Percentiles rank a stretch among this genome's conserved stretches.
These are phyloP conservation scores for Diplodus sargus DNA, from an alignment of 2,797 vertebrate species.

Conservation along the genomic window DNA sequence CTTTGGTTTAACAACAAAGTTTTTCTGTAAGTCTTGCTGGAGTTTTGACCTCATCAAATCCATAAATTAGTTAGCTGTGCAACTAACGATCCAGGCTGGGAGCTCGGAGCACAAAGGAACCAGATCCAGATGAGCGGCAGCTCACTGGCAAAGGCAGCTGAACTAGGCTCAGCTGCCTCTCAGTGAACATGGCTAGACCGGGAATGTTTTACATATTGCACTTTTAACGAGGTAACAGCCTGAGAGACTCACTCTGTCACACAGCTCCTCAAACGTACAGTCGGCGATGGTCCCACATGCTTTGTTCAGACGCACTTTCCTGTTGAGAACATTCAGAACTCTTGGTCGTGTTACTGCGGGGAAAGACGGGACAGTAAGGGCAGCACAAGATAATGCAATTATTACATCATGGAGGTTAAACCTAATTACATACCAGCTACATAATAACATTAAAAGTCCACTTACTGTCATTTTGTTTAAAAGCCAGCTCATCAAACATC, in stretches of 20 bases:
- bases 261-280: constrained; percentile 98
- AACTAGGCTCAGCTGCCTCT: too few species aligned
- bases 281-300: constrained; percentile 95
- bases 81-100: too few species aligned
- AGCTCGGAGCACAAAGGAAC: too few species aligned
- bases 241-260: constrained; percentile 90
- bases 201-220: too few species aligned
- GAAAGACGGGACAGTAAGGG: constrained; percentile 62
- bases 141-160: too few species aligned
- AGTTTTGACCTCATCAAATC: too few species aligned
- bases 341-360: constrained; percentile 94
- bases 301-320: constrained; percentile 94
- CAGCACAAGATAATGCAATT: constrained; percentile 39
- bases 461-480: constrained; percentile 99
- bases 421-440: neutral
- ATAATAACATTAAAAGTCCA: constrained; percentile 53
- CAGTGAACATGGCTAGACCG: too few species aligned
- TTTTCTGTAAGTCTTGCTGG: too few species aligned
- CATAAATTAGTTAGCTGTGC: too few species aligned
- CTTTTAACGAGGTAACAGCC: neutral
- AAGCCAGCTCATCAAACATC: constrained; percentile 98
- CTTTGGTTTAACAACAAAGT: too few species aligned
- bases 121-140: too few species aligned
- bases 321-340: constrained; percentile 94
- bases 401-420: neutral